Conservation (phyloP, 2,797 vertebrate species). For the Galago senegalensis region DNA sequence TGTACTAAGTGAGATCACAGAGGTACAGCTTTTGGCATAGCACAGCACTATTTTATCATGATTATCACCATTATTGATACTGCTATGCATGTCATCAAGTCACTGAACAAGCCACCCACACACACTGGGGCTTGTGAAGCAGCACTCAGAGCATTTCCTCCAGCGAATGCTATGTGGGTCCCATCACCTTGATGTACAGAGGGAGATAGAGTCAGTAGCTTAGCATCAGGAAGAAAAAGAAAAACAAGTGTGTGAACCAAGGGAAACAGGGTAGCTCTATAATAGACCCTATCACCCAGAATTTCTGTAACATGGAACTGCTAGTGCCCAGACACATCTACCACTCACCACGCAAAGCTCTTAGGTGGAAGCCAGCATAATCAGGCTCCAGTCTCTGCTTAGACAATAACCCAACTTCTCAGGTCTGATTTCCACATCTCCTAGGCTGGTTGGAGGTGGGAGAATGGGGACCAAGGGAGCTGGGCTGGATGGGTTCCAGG, state of each 20-base stretch:
- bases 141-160: not conserved
- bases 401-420: not conserved
- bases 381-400: not conserved
- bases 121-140: not conserved
- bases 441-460: fast-evolving
- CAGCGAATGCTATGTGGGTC: fast-evolving
- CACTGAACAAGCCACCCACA: not conserved
- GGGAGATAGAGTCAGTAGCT: not conserved
- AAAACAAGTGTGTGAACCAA: not conserved
- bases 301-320: not conserved
- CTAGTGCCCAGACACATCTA: not conserved
- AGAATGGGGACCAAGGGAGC: not conserved
- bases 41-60: fast-evolving
- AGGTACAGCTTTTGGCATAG: too few relatives aligned
- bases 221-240: too few relatives aligned
- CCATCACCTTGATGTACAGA: fast-evolving
- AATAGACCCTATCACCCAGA: not conserved
- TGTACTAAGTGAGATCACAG: not conserved
- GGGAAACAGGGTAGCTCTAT: not conserved
- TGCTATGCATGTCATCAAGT: too few relatives aligned
- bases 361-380: not conserved
- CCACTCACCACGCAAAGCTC: not conserved
- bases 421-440: not conserved
- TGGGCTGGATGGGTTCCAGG: not conserved
- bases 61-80: not conserved